A percentile compares a stretch with the other conserved stretches of the same genome.
These are phyloP conservation scores for Neuroscelio doddi DNA, from an alignment of 2,888 invertebrate species.

Conservation along the genomic window DNA sequence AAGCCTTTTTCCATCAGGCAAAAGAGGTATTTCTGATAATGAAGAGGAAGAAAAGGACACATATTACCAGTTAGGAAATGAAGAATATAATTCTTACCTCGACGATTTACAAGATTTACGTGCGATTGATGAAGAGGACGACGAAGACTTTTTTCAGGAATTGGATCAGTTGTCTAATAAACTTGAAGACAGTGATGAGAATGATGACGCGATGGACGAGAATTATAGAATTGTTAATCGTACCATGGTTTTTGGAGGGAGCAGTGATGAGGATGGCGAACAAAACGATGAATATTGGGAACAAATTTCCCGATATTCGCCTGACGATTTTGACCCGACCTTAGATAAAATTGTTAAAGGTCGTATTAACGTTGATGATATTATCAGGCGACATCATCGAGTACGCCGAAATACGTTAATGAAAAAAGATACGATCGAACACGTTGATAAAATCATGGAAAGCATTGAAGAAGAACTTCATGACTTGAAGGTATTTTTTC, in stretches of 20 bases:
- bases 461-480: slow-evolving; percentile 77
- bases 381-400: slow-evolving; percentile 61
- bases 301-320: slow-evolving; percentile 48
- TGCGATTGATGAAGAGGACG: slow-evolving; percentile 61
- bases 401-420: slow-evolving; percentile 56
- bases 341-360: slow-evolving; percentile 58
- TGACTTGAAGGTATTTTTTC: slow-evolving; percentile 75
- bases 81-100: slow-evolving; percentile 36
- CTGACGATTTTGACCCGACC: slow-evolving; percentile 58
- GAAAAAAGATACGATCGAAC: slow-evolving; percentile 73
- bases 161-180: slow-evolving; percentile 43
- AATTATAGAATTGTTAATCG: background rate
- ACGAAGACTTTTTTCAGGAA: slow-evolving; percentile 58
- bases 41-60: slow-evolving; percentile 34
- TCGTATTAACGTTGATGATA: slow-evolving; percentile 60
- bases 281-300: slow-evolving; percentile 48
- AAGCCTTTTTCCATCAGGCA: slow-evolving; percentile 48
- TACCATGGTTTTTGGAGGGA: too few relatives aligned
- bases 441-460: slow-evolving; percentile 76
- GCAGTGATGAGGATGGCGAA: slow-evolving; percentile 18
- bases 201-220: background rate
- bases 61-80: slow-evolving; percentile 31
- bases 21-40: slow-evolving; percentile 52
- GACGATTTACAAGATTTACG: slow-evolving; percentile 55
- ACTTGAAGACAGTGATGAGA: slow-evolving; percentile 22